These are phyloP conservation scores for Argyrosomus regius DNA, from an alignment of 2,797 vertebrate genomes.

Conservation along the genomic window DNA sequence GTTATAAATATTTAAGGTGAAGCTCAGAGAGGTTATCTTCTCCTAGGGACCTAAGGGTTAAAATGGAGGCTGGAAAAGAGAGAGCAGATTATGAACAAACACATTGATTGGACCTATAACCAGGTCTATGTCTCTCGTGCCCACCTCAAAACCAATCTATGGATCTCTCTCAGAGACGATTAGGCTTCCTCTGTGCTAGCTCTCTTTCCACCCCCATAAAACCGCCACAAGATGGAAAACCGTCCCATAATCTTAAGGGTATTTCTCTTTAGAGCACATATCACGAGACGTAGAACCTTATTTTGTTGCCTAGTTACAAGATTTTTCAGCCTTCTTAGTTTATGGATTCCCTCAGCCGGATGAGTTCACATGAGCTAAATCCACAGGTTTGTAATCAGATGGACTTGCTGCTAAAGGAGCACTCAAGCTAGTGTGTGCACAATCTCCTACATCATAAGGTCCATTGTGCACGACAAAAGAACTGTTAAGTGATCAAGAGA, in stretches of 20 bases:
- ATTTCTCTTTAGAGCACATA: constrained; percentile 42
- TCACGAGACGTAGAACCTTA: constrained; percentile 21
- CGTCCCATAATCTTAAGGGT: constrained; percentile 32
- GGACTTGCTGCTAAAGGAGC: background rate
- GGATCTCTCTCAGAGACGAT: constrained; percentile 41
- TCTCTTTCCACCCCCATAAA: constrained; percentile 29
- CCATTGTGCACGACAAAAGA: background rate
- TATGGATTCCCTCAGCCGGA: constrained; percentile 4
- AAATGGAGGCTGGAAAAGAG: constrained; percentile 1
- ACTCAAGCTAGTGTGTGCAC: background rate
- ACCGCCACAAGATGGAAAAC: constrained; percentile 8
- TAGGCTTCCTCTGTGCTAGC: constrained; percentile 1
- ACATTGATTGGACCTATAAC: constrained; percentile 43
- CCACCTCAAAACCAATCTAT: constrained; percentile 54
- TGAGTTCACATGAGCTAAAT: background rate
- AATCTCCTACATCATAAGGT: background rate
- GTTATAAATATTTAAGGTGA: constrained; percentile 2
- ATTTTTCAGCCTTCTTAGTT: constrained; percentile 34
- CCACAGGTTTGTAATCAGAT: background rate
- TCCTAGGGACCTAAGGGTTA: constrained; percentile 22
- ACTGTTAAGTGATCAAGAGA: background rate
- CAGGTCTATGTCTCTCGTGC: constrained; percentile 4
- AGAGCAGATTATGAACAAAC: constrained; percentile 54
- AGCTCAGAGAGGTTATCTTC: background rate
- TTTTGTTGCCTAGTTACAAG: constrained; percentile 75